These are phyloP conservation scores for Haliclona indistincta DNA, from an alignment of 37 sponge, comb jelly and placozoan species.

Conservation along the genomic window DNA sequence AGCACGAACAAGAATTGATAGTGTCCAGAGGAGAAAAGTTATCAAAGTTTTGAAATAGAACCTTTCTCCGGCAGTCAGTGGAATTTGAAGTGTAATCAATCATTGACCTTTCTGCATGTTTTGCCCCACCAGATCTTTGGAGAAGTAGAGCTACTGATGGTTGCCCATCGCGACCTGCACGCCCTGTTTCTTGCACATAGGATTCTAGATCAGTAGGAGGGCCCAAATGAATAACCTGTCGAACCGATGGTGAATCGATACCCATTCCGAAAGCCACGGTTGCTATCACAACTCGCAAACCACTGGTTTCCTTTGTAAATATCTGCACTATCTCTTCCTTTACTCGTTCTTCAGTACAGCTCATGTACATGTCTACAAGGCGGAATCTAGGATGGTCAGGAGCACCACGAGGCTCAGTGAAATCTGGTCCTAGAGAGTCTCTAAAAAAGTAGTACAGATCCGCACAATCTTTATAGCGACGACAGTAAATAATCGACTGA, in stretches of 20 bases:
- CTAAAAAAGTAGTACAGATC: background rate
- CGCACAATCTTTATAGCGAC: background rate
- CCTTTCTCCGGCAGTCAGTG: background rate
- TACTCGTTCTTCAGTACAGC: background rate
- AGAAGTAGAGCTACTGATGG: slow-evolving; percentile 3
- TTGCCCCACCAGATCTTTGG: background rate
- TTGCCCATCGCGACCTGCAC: background rate
- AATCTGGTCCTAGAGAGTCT: background rate
- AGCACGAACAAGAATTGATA: background rate
- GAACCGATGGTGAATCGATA: slow-evolving; percentile 6
- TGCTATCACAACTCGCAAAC: slow-evolving; percentile 3
- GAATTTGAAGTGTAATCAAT: background rate
- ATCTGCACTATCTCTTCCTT: background rate
- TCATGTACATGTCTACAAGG: background rate
- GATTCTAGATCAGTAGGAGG: slow-evolving; percentile 12
- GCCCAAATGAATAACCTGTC: slow-evolving; percentile 2
- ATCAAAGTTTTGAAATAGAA: slow-evolving; percentile 7
- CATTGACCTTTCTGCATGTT: background rate
- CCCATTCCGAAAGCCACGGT: slow-evolving; percentile 29
- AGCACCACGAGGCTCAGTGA: slow-evolving; percentile 2
- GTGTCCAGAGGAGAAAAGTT: background rate
- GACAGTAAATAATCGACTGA: background rate
- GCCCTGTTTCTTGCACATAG: slow-evolving; percentile 11
- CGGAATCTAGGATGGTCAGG: background rate
- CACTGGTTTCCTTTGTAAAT: background rate